Conservation (phyloP, 2,888 invertebrate genomes). For the Argynnis bischoffii region DNA sequence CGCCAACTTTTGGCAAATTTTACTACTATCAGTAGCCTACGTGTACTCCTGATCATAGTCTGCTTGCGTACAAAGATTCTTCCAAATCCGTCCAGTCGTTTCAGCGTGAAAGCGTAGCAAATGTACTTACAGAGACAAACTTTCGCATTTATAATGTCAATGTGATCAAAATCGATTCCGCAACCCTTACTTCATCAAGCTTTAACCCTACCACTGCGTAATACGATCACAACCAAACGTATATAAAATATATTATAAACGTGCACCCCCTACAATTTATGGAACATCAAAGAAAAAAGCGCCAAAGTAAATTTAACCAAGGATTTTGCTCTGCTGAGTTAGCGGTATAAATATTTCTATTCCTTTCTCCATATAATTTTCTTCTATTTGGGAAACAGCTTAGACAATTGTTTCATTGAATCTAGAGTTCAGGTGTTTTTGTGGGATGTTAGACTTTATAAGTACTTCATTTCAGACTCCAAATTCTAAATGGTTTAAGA, state of each 20-base stretch:
- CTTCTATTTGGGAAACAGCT: constrained; percentile 1
- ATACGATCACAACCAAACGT: too few relatives aligned
- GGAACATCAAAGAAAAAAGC: constrained; percentile 26
- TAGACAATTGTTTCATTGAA: constrained; percentile 21
- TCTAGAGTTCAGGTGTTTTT: constrained; percentile 5
- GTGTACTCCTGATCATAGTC: too few relatives aligned
- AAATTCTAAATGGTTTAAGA: not conserved
- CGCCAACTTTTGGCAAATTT: too few relatives aligned
- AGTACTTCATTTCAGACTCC: not conserved
- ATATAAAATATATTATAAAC: not conserved
- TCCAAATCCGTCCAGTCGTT: too few relatives aligned
- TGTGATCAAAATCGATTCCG: too few relatives aligned
- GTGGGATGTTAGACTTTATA: not conserved
- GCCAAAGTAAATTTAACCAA: constrained; percentile 20
- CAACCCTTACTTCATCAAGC: too few relatives aligned
- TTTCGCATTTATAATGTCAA: too few relatives aligned
- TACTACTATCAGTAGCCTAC: too few relatives aligned
- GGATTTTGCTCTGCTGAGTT: constrained; percentile 16
- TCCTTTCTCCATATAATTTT: constrained; percentile 13
- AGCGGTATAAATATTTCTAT: constrained; percentile 19
- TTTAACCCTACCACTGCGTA: too few relatives aligned
- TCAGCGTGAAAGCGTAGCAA: too few relatives aligned
- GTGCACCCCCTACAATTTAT: constrained; percentile 14
- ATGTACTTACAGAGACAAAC: too few relatives aligned
- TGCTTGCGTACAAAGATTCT: too few relatives aligned